Evolutionary conservation across 1,140 invertebrate genomes (phyloP), one percentile per base, ranked within the genome.

Genomic region (Lordiphosa collinella): DNA sequence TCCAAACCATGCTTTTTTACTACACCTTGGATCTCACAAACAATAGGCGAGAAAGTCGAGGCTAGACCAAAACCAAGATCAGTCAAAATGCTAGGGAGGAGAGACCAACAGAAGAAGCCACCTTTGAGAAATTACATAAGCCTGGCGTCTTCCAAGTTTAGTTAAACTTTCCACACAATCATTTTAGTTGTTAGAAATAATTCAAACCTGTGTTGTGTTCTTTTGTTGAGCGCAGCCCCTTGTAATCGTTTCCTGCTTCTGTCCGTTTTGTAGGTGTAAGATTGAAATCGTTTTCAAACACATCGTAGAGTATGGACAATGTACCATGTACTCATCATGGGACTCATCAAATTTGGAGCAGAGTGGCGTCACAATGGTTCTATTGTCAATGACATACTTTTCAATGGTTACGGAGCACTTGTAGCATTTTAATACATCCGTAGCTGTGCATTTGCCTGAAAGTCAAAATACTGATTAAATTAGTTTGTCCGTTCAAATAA

Each of bases 281-380:
- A 91, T 89, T 53, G 92, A 92, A 5, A 93, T 92, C 61, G 92
- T 92, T 74, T 95, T 96, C 90, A 93, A 91, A 74, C 95, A 96
- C 90, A 95, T 93, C 0, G 94, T 95, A 4, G 95, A 96, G 67
- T 92, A 93, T 3, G 93, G 93, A 87, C 95, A 96, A 43, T 93
- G 91, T 0, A 93, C 91, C 62, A 94, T 91, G 84, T 92, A 96
- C 48, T 90, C 89, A 1, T 5, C 4, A 5, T 91, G 84, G 3
- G 92, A 92, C 31, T 91, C 90, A 68, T 95, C 92, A 78, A 96
- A 96, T 70, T 94, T 91, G 1, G 92, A 91, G 75, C 95, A 95
- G 1, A 93, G 86, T 32, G 90, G 89, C 51, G 91, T 92, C 44
- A 91, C 89, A 67, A 91, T 50, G 1, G 84, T 85, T 54, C 11